Conservation (phyloP, 2,797 vertebrate species). For the Hippocampus kuda region DNA sequence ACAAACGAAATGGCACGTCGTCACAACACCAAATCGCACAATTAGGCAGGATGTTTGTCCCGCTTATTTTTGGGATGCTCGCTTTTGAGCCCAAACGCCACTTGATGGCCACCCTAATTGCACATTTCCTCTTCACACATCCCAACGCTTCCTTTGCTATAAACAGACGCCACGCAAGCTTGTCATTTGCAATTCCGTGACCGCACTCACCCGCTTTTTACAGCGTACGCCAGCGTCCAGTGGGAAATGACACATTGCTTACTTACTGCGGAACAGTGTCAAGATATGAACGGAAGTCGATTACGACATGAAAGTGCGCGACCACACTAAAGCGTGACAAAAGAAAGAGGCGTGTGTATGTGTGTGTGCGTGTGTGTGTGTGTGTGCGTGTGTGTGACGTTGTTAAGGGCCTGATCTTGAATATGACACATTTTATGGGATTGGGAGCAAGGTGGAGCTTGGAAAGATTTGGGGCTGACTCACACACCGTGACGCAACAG, state of each 20-base stretch:
- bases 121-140: constrained; percentile 1
- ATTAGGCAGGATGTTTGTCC: constrained; percentile 1
- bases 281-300: not conserved
- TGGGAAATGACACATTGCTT: not conserved
- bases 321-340: not conserved
- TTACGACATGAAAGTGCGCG: too few relatives aligned
- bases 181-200: constrained; percentile 1
- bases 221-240: not conserved
- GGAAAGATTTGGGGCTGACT: constrained; percentile 1
- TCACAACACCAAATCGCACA: not conserved
- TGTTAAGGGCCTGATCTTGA: not conserved
- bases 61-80: not conserved
- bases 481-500: constrained; percentile 8
- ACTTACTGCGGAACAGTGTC: not conserved
- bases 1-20: not conserved
- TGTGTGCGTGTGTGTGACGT: not conserved
- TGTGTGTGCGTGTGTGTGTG: not conserved
- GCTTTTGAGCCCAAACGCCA: not conserved
- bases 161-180: not conserved
- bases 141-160: not conserved
- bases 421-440: constrained; percentile 4
- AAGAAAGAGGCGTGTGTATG: not conserved
- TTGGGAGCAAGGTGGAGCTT: constrained; percentile 1
- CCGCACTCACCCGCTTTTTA: not conserved
- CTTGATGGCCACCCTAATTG: constrained; percentile 5